Evolutionary conservation across 2,113 vertebrate genomes (phyloP).

Genomic region (Clarias macrocephalus): DNA sequence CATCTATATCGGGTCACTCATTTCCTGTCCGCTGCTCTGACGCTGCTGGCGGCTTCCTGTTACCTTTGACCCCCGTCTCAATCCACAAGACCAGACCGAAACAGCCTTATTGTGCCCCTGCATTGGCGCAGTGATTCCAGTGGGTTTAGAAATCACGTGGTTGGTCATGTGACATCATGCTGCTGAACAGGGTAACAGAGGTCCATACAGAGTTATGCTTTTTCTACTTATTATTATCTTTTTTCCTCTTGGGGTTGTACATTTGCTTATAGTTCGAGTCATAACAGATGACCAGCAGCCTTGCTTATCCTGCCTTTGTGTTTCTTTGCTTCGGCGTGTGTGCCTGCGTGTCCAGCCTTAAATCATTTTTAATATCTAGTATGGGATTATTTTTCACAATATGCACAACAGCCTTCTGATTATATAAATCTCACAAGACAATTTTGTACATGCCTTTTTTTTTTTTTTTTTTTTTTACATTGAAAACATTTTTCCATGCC

Average conservation of each 20-base stretch:
- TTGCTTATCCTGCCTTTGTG: not conserved
- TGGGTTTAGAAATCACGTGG: constrained; percentile 21
- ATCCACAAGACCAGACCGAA: constrained; percentile 34
- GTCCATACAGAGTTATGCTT: not conserved
- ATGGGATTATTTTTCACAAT: not conserved
- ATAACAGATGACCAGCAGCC: not conserved
- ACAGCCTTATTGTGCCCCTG: constrained; percentile 57
- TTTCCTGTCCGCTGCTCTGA: constrained; percentile 78
- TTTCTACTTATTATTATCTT: not conserved
- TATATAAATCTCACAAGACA: not conserved
- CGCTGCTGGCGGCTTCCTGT: constrained; percentile 80
- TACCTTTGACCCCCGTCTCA: constrained; percentile 71
- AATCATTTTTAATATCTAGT: not conserved
- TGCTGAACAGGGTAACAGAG: constrained; percentile 58
- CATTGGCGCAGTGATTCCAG: constrained; percentile 50
- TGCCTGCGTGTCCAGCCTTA: not conserved
- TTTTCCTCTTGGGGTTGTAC: not conserved
- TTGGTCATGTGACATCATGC: constrained; percentile 52
- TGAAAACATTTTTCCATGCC: not conserved
- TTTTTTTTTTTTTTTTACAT: not conserved
- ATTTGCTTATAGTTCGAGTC: not conserved
- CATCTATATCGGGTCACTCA: constrained; percentile 88
- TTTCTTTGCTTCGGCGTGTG: not conserved
- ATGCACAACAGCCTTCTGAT: not conserved
- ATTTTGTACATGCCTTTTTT: not conserved